phyloP scores from a whole-genome alignment of 2,113 vertebrate genomes.

The Pithys albifrons region DNA sequence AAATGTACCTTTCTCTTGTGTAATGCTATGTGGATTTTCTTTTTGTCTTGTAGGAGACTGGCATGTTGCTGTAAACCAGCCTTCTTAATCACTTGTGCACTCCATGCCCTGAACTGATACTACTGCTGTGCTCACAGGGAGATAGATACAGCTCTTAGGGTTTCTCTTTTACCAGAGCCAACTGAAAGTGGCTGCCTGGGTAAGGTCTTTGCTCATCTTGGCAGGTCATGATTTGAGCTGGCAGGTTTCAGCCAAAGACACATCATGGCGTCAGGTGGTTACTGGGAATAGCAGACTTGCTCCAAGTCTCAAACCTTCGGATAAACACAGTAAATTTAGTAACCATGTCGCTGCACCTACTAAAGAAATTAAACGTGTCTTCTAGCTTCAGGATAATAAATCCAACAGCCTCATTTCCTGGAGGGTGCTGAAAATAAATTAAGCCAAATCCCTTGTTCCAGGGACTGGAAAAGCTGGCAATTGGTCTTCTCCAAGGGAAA shows the following conservation, averaged over 20 bases:
- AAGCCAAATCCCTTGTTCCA: not conserved
- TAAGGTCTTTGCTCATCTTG: not conserved
- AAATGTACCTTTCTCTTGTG: slow-evolving; percentile 69
- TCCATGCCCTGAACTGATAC: not conserved
- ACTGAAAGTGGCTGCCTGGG: not conserved
- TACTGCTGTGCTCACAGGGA: not conserved
- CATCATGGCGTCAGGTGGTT: not conserved
- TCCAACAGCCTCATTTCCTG: slow-evolving; percentile 32
- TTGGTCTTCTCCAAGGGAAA: not conserved
- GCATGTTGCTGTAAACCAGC: slow-evolving; percentile 2
- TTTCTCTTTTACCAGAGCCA: not conserved
- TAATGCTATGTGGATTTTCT: slow-evolving; percentile 59
- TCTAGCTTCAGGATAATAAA: slow-evolving; percentile 29
- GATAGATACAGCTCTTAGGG: not conserved
- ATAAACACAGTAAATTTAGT: slow-evolving; percentile 22
- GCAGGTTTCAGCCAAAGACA: not conserved
- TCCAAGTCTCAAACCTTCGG: not conserved
- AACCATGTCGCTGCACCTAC: not conserved
- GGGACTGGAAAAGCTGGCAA: slow-evolving; percentile 7
- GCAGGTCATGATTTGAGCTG: not conserved
- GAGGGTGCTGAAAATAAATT: slow-evolving; percentile 39
- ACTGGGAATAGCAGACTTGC: not conserved
- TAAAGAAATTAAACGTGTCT: not conserved
- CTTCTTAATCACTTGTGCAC: not conserved
- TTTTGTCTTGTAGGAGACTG: slow-evolving; percentile 14